Conservation (phyloP, 2,113 vertebrate species). For the Antechinus stuartii region DNA sequence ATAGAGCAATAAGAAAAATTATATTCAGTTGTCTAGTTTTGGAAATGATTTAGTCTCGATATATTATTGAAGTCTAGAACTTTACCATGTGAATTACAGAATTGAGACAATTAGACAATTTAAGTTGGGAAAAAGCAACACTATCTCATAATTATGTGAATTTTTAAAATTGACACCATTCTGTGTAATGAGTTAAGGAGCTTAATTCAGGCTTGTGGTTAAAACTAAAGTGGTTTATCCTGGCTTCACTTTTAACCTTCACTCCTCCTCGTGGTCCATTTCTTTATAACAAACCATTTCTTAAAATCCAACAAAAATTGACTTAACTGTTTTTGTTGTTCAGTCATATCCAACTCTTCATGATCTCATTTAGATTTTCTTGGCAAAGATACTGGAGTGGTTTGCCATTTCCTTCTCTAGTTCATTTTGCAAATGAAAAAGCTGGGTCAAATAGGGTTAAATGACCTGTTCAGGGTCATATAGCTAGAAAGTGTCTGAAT, state of each 20-base stretch:
- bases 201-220: neutral
- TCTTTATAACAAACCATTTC: neutral
- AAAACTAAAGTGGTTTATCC: neutral
- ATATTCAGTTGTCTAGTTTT: neutral
- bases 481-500: neutral
- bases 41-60: neutral
- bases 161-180: neutral
- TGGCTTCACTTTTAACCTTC: neutral
- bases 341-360: neutral
- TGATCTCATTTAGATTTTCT: neutral
- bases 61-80: neutral
- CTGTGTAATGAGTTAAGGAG: neutral
- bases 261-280: neutral
- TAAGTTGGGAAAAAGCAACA: neutral
- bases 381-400: neutral
- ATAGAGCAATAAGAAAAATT: neutral
- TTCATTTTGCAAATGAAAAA: neutral
- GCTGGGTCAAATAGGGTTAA: neutral
- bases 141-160: neutral
- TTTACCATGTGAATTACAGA: neutral
- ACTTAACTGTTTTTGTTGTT: neutral
- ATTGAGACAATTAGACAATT: neutral
- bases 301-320: neutral
- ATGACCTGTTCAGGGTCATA: neutral
- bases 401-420: neutral